phyloP scores from a whole-genome alignment of 2,888 invertebrate species.

The Yponomeuta cagnagella region DNA sequence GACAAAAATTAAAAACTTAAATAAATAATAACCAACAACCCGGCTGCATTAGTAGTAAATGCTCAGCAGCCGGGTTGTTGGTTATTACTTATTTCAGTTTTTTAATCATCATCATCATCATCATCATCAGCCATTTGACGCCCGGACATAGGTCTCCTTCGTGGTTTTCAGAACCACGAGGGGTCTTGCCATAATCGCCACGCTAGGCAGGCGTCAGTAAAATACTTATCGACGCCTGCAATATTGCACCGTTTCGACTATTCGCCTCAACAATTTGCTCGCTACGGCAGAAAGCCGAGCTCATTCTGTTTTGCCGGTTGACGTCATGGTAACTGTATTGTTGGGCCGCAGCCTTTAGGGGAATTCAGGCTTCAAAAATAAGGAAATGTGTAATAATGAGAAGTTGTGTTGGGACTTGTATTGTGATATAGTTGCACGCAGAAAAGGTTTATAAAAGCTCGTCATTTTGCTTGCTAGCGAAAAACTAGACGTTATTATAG shows the following conservation, averaged over 20 bases:
- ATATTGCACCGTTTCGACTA: neutral
- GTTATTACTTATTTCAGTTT: too few relatives aligned
- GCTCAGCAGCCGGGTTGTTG: too few relatives aligned
- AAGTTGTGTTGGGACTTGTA: neutral
- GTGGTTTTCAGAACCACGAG: too few relatives aligned
- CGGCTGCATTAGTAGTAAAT: too few relatives aligned
- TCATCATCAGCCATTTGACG: too few relatives aligned
- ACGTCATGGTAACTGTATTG: neutral
- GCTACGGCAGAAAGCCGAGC: neutral
- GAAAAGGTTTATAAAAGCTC: neutral
- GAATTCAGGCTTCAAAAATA: neutral
- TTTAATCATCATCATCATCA: too few relatives aligned
- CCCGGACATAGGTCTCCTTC: too few relatives aligned
- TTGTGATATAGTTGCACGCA: neutral
- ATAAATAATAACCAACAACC: too few relatives aligned
- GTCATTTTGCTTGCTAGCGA: neutral
- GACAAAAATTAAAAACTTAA: too few relatives aligned
- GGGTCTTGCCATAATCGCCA: too few relatives aligned
- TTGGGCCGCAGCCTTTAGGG: neutral
- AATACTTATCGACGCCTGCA: neutral
- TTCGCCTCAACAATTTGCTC: neutral
- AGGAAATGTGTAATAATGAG: slow-evolving; percentile 3
- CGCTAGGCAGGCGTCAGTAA: neutral
- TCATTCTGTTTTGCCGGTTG: neutral
- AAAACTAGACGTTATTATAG: neutral